These are phyloP conservation scores for Habropoda laboriosa DNA, from an alignment of 1,140 invertebrate species.

Conservation along the genomic window DNA sequence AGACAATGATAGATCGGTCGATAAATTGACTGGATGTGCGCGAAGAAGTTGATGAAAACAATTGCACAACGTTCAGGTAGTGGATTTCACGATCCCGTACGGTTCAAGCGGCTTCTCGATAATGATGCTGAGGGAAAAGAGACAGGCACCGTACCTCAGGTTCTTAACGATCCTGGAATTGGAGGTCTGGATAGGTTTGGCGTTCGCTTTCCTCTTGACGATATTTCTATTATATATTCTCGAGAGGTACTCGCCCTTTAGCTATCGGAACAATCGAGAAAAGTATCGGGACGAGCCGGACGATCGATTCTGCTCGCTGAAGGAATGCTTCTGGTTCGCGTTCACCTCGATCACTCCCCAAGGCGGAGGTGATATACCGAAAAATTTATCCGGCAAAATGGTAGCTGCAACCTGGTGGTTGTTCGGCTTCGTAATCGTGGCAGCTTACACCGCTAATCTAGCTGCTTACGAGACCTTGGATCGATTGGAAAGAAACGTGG, in stretches of 20 bases:
- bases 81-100: slow-evolving; percentile 96
- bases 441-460: slow-evolving; percentile 96
- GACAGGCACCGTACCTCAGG: slow-evolving; percentile 93
- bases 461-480: slow-evolving; percentile 96
- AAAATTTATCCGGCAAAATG: slow-evolving; percentile 93
- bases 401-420: slow-evolving; percentile 97
- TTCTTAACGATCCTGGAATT: slow-evolving; percentile 96
- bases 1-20: background rate
- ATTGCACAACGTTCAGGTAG: background rate
- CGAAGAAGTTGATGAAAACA: background rate
- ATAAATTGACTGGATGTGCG: background rate
- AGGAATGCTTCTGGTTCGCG: slow-evolving; percentile 98
- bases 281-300: slow-evolving; percentile 95
- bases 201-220: slow-evolving; percentile 95
- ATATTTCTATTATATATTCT: slow-evolving; percentile 96
- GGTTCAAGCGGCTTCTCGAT: slow-evolving; percentile 95
- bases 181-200: slow-evolving; percentile 96
- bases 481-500: slow-evolving; percentile 92
- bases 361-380: slow-evolving; percentile 95
- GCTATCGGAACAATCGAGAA: slow-evolving; percentile 94
- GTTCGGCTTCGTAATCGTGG: slow-evolving; percentile 97
- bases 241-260: slow-evolving; percentile 96
- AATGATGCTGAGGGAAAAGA: slow-evolving; percentile 90
- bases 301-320: slow-evolving; percentile 94
- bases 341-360: slow-evolving; percentile 97